Evolutionary conservation across 2,113 vertebrate species (phyloP).

Genomic region (Ictidomys tridecemlineatus): DNA sequence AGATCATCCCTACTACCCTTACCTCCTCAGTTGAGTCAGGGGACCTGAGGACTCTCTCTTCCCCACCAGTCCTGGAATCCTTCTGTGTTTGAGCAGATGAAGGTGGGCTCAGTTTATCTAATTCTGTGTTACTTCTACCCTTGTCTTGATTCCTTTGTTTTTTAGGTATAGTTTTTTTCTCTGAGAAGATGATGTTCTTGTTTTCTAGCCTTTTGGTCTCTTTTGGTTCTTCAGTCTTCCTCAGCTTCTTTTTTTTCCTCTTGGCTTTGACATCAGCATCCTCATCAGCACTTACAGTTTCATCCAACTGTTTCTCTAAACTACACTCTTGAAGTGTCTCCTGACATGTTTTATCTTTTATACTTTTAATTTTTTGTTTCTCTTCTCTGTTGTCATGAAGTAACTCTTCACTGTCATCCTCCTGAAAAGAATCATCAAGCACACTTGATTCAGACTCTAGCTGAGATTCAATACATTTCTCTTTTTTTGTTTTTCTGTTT

Average conservation of each 20-base stretch:
- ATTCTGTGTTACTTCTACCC: constrained; percentile 75
- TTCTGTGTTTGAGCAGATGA: constrained; percentile 76
- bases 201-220: constrained; percentile 87
- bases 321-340: constrained; percentile 59
- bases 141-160: constrained; percentile 88
- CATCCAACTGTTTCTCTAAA: constrained; percentile 78
- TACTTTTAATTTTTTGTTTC: constrained; percentile 43
- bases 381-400: constrained; percentile 81
- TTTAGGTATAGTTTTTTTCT: constrained; percentile 88
- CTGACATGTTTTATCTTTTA: constrained; percentile 71
- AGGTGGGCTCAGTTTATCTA: constrained; percentile 84
- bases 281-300: constrained; percentile 84
- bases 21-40: constrained; percentile 90
- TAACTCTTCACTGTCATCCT: constrained; percentile 75
- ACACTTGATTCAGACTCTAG: constrained; percentile 75
- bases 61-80: constrained; percentile 69
- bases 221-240: constrained; percentile 85
- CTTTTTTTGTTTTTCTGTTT: constrained; percentile 85
- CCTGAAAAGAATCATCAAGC: constrained; percentile 68
- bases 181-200: constrained; percentile 84
- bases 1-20: background rate
- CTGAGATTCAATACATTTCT: constrained; percentile 78
- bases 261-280: constrained; percentile 84
- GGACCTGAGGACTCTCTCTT: constrained; percentile 84
- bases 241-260: constrained; percentile 90